Conservation (phyloP, 2,888 invertebrate genomes). For the Phragmatobia fuliginosa region DNA sequence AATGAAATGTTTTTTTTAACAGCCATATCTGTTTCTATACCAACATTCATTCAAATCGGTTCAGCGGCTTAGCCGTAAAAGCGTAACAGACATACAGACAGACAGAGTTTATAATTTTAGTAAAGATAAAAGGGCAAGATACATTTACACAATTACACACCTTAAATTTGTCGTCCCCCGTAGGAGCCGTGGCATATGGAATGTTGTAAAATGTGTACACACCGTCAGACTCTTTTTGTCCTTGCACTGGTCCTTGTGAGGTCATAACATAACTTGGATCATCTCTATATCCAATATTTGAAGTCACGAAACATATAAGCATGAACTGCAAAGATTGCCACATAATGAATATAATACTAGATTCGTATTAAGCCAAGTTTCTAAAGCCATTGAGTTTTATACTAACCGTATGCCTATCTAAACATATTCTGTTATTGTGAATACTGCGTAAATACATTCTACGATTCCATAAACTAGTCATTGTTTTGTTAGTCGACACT, state of each 20-base stretch:
- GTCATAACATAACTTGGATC: constrained; percentile 8
- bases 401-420: constrained; percentile 1
- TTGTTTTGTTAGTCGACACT: constrained; percentile 2
- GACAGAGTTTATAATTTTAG: too few relatives aligned
- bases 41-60: too few relatives aligned
- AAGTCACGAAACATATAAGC: background rate
- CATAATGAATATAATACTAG: constrained; percentile 4
- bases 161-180: constrained; percentile 29
- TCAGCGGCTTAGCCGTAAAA: too few relatives aligned
- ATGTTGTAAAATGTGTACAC: constrained; percentile 18
- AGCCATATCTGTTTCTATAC: too few relatives aligned
- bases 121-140: background rate
- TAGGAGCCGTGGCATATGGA: constrained; percentile 19
- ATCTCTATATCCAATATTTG: background rate
- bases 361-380: constrained; percentile 3
- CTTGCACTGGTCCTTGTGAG: constrained; percentile 15
- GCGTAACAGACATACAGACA: too few relatives aligned
- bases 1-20: too few relatives aligned
- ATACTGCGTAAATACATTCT: constrained; percentile 6
- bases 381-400: constrained; percentile 1
- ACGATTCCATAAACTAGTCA: background rate
- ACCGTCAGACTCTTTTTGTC: constrained; percentile 6
- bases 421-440: constrained; percentile 4
- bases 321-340: background rate
- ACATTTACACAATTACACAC: constrained; percentile 16